Conservation (phyloP, 2,888 invertebrate species). For the Heteropelma amictum region DNA sequence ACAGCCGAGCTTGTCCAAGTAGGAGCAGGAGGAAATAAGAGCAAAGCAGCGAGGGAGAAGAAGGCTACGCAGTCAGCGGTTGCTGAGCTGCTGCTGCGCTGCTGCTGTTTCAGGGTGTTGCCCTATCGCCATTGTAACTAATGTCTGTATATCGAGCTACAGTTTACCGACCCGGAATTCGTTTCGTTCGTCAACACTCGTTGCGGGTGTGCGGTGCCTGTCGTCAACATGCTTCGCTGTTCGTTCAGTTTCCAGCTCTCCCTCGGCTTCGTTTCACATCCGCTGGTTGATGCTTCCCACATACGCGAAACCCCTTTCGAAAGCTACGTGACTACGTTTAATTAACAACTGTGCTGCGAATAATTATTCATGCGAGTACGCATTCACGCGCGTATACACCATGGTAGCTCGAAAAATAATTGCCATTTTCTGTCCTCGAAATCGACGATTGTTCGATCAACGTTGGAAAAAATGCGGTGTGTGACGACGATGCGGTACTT, state of each 20-base stretch:
- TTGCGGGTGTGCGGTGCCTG: slow-evolving; percentile 68
- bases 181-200: slow-evolving; percentile 54
- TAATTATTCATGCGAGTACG: slow-evolving; percentile 46
- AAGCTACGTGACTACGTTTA: slow-evolving; percentile 61
- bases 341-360: slow-evolving; percentile 62
- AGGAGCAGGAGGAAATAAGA: neutral
- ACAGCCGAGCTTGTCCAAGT: slow-evolving; percentile 17
- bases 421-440: too few species aligned
- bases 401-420: too few species aligned
- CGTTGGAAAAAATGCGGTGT: too few species aligned
- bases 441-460: too few species aligned
- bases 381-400: slow-evolving; percentile 32
- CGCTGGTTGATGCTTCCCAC: neutral
- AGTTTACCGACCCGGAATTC: slow-evolving; percentile 27
- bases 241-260: slow-evolving; percentile 17
- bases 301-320: neutral
- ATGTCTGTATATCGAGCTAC: neutral
- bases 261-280: slow-evolving; percentile 12
- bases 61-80: neutral
- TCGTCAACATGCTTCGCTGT: slow-evolving; percentile 62
- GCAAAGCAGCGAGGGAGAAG: neutral
- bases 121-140: slow-evolving; percentile 42
- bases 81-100: neutral
- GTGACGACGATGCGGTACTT: too few species aligned
- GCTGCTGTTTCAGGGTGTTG: slow-evolving; percentile 20